A percentile compares a stretch with the other conserved stretches of the same genome.
Evolutionary conservation across 2,888 invertebrate genomes (phyloP).

Genomic region (Exephanes ischioxanthus): DNA sequence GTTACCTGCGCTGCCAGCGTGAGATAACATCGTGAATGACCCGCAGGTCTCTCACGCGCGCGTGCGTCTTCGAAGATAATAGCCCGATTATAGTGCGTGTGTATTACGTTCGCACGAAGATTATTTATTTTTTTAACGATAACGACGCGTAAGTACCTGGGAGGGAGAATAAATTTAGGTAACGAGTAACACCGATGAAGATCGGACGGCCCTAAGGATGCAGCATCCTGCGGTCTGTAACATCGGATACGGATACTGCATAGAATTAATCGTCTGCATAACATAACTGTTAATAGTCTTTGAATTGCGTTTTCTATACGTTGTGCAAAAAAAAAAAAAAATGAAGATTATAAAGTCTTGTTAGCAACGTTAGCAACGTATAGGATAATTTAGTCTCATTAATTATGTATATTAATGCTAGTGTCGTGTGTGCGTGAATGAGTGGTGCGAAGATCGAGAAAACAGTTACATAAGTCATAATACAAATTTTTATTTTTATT

Average conservation of each 20-base stretch:
- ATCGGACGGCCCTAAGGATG: background rate
- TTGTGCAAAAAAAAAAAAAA: slow-evolving; percentile 11
- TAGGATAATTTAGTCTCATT: slow-evolving; percentile 16
- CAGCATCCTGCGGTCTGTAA: slow-evolving; percentile 26
- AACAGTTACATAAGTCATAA: slow-evolving; percentile 10
- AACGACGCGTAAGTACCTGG: slow-evolving; percentile 61
- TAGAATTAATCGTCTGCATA: slow-evolving; percentile 3
- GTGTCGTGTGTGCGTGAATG: slow-evolving; percentile 11
- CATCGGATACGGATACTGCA: slow-evolving; percentile 28
- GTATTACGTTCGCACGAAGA: slow-evolving; percentile 36
- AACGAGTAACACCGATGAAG: slow-evolving; percentile 31
- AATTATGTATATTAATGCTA: slow-evolving; percentile 11
- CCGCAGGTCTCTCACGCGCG: slow-evolving; percentile 37
- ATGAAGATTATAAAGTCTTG: slow-evolving; percentile 13
- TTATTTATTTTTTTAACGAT: slow-evolving; percentile 63
- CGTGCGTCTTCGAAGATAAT: slow-evolving; percentile 46
- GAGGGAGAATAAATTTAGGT: slow-evolving; percentile 45
- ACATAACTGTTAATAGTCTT: slow-evolving; percentile 13
- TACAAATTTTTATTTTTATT: slow-evolving; percentile 14
- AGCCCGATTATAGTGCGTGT: slow-evolving; percentile 46
- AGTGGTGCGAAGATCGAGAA: slow-evolving; percentile 14
- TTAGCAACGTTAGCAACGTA: slow-evolving; percentile 1
- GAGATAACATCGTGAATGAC: slow-evolving; percentile 41
- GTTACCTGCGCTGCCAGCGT: slow-evolving; percentile 8
- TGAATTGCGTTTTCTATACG: slow-evolving; percentile 1